Evolutionary conservation across 2,113 vertebrate genomes (phyloP).

Genomic region (Plotosus lineatus): DNA sequence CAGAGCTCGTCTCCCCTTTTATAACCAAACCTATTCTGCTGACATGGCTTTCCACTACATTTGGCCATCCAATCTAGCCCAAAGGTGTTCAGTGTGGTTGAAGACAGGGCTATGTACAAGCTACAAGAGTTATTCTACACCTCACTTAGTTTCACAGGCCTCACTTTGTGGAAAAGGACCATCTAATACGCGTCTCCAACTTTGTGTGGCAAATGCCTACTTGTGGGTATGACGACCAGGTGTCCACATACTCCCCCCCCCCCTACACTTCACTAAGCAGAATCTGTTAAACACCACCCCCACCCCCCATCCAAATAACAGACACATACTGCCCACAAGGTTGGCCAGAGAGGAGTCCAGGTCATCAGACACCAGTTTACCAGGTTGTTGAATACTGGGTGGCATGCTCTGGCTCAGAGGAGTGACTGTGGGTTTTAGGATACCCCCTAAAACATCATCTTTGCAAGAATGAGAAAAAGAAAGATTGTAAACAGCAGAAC

Average conservation of each 20-base stretch:
- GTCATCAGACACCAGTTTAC: slow-evolving; percentile 90
- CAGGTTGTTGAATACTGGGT: slow-evolving; percentile 76
- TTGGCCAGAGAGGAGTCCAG: slow-evolving; percentile 94
- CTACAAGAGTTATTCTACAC: not conserved
- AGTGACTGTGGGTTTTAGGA: slow-evolving; percentile 92
- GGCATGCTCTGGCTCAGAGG: slow-evolving; percentile 85
- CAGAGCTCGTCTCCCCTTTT: not conserved
- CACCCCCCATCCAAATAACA: too few species aligned
- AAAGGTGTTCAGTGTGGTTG: not conserved
- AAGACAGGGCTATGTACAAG: not conserved
- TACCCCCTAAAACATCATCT: slow-evolving; percentile 89
- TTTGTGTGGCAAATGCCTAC: not conserved
- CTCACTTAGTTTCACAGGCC: not conserved
- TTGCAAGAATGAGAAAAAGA: slow-evolving; percentile 52
- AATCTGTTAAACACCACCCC: not conserved
- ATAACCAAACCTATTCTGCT: not conserved
- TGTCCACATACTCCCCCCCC: not conserved
- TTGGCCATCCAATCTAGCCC: not conserved
- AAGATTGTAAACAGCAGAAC: not conserved
- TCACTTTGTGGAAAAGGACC: not conserved
- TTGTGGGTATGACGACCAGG: not conserved
- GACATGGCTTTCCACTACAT: not conserved
- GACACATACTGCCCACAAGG: slow-evolving; percentile 92
- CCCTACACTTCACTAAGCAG: not conserved
- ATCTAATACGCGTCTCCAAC: too few species aligned